These are phyloP conservation scores for Oreochromis spilurus DNA, from an alignment of 2,113 vertebrate species.

Conservation along the genomic window DNA sequence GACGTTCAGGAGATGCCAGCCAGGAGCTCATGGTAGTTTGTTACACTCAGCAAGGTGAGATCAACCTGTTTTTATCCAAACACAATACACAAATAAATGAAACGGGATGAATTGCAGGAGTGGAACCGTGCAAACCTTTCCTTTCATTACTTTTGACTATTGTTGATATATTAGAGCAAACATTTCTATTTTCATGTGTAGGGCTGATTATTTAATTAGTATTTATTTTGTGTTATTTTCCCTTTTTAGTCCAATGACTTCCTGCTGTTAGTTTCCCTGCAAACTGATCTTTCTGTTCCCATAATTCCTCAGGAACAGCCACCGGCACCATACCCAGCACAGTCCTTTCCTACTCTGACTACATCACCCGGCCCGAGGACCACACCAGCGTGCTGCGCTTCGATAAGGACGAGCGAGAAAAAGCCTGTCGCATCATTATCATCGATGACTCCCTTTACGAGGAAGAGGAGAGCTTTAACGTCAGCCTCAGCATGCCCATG, in stretches of 20 bases:
- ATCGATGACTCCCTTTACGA: constrained; percentile 85
- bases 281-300: background rate
- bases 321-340: constrained; percentile 76
- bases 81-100: background rate
- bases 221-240: background rate
- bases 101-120: background rate
- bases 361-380: constrained; percentile 80
- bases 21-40: constrained; percentile 83
- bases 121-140: background rate
- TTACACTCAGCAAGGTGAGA: constrained; percentile 80
- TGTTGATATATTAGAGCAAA: background rate
- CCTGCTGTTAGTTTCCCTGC: background rate
- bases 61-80: background rate
- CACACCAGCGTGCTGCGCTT: constrained; percentile 80
- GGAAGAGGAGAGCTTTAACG: constrained; percentile 81
- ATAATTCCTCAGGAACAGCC: constrained; percentile 70
- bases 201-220: background rate
- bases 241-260: background rate
- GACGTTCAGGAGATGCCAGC: constrained; percentile 77
- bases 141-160: background rate
- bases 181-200: background rate
- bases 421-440: constrained; percentile 77
- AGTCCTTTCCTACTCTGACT: constrained; percentile 80
- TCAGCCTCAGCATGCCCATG: constrained; percentile 81
- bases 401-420: constrained; percentile 78